Evolutionary conservation across 2,888 invertebrate species (phyloP).

Genomic region (Pimpla rufipes): DNA sequence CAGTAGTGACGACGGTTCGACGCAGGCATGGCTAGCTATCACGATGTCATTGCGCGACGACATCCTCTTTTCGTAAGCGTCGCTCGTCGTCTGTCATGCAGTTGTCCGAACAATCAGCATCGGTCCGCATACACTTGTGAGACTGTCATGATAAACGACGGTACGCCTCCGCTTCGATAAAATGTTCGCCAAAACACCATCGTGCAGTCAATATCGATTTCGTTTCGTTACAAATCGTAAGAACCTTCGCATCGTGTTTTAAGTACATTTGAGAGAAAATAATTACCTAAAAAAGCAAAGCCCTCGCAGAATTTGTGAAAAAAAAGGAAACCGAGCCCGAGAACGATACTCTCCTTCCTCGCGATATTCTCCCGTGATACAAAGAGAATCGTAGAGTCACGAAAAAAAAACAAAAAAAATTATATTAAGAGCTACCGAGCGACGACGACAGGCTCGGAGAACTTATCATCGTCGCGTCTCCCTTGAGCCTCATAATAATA

Average conservation of each 20-base stretch:
- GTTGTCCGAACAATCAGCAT: slow-evolving; percentile 3
- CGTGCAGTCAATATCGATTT: slow-evolving; percentile 4
- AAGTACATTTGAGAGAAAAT: slow-evolving; percentile 58
- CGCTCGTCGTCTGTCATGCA: slow-evolving; percentile 24
- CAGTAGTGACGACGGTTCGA: slow-evolving; percentile 35
- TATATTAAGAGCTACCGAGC: slow-evolving; percentile 20
- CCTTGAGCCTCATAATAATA: slow-evolving; percentile 40
- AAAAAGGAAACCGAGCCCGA: slow-evolving; percentile 9
- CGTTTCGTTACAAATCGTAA: slow-evolving; percentile 5
- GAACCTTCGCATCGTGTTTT: slow-evolving; percentile 36
- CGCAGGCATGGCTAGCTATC: neutral
- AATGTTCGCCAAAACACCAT: slow-evolving; percentile 3
- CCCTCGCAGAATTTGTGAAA: slow-evolving; percentile 24
- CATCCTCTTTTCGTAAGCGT: neutral
- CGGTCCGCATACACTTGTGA: neutral
- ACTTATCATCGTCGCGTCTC: slow-evolving; percentile 18
- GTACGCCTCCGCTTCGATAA: neutral
- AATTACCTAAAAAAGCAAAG: slow-evolving; percentile 12
- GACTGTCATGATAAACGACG: slow-evolving; percentile 24
- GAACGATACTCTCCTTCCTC: neutral
- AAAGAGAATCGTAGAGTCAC: slow-evolving; percentile 44
- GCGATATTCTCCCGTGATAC: neutral
- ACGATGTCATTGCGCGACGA: slow-evolving; percentile 2
- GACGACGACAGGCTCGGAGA: slow-evolving; percentile 32
- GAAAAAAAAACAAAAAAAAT: slow-evolving; percentile 13